Conservation (phyloP, 2,113 vertebrate species). For the Antechinus stuartii region DNA sequence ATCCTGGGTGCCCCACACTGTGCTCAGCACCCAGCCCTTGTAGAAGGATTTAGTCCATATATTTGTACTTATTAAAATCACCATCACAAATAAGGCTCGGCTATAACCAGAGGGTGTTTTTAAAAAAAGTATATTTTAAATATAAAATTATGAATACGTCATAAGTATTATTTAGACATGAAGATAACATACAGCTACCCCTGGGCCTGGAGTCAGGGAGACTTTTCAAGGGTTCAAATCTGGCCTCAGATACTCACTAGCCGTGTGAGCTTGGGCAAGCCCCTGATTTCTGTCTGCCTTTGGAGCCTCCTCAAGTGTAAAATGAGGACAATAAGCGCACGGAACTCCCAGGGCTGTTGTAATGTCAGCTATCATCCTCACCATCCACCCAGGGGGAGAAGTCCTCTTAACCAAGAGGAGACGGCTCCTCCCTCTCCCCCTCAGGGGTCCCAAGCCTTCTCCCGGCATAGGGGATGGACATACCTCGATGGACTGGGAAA, state of each 20-base stretch:
- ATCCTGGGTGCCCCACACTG: not conserved
- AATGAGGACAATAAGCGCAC: not conserved
- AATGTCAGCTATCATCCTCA: not conserved
- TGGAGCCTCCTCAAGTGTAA: not conserved
- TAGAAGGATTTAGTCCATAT: not conserved
- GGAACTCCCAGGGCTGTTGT: not conserved
- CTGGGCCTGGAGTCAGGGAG: not conserved
- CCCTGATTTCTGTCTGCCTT: not conserved
- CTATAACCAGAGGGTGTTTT: not conserved
- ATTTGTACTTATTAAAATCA: not conserved
- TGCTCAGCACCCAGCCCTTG: not conserved
- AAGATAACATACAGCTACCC: not conserved
- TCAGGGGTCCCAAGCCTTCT: rapidly evolving
- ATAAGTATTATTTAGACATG: not conserved
- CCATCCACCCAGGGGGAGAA: not conserved
- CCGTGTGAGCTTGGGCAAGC: not conserved
- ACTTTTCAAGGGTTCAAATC: not conserved
- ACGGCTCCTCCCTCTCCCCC: not conserved
- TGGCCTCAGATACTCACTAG: not conserved
- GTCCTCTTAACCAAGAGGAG: conserved; percentile 11
- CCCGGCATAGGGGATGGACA: rapidly evolving
- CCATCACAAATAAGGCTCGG: not conserved
- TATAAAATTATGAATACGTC: not conserved
- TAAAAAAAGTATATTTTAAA: not conserved
- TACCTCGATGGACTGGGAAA: conserved; percentile 99